Percentiles rank a stretch among this genome's conserved stretches.
Conservation (phyloP, 2,113 vertebrate genomes). For the Myotis brandtii region DNA sequence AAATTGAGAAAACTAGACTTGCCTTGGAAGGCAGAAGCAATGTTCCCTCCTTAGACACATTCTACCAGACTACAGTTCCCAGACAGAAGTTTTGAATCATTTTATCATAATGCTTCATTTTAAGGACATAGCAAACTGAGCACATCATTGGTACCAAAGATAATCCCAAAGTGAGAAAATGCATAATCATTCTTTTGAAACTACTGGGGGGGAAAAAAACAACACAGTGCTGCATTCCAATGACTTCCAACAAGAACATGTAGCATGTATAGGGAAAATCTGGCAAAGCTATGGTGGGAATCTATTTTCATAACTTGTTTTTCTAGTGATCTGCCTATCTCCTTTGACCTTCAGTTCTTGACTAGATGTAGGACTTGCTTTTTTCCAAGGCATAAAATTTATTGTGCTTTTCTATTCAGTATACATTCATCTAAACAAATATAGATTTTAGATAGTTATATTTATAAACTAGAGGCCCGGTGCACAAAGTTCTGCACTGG, state of each 20-base stretch:
- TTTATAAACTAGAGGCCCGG: background rate
- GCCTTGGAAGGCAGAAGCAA: background rate
- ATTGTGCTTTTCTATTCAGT: conserved; percentile 9
- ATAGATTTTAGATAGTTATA: background rate
- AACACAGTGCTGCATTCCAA: background rate
- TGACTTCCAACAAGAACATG: conserved; percentile 29
- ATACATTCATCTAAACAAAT: conserved; percentile 54
- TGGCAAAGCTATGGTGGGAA: conserved; percentile 75
- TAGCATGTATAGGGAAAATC: conserved; percentile 30
- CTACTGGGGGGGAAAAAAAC: background rate
- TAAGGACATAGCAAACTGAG: conserved; percentile 11
- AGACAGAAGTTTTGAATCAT: background rate
- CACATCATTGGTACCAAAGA: background rate
- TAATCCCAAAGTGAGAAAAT: conserved; percentile 45
- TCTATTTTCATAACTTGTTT: conserved; percentile 53
- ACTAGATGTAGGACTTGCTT: conserved; percentile 6
- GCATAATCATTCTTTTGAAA: background rate
- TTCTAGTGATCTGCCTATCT: conserved; percentile 54
- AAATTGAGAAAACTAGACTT: background rate
- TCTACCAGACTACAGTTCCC: background rate
- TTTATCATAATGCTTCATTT: background rate
- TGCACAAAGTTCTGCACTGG: too few species aligned
- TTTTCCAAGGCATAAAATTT: conserved; percentile 73
- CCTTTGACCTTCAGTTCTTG: conserved; percentile 69
- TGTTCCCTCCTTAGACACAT: background rate